Percentiles rank a stretch among this genome's conserved stretches.
Evolutionary conservation across 2,113 vertebrate genomes (phyloP).

Genomic region (Gobio gobio): DNA sequence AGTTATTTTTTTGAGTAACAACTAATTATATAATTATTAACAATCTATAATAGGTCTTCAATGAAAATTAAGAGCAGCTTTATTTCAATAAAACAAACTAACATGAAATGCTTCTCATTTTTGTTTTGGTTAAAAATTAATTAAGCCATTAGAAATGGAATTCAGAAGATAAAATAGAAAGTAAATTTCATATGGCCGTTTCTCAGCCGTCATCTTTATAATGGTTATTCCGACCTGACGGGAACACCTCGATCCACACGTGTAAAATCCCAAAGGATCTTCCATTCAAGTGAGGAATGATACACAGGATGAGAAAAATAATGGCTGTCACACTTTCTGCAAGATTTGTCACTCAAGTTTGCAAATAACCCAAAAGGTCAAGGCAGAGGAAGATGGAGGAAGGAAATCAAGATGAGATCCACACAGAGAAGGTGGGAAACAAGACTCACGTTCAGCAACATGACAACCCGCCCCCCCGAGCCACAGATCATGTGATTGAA

Average conservation of each 20-base stretch:
- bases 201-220: not conserved
- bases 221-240: not conserved
- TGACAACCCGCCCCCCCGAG: not conserved
- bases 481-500: not conserved
- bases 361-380: conserved; percentile 11
- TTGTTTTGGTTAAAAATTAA: too few species aligned
- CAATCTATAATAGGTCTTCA: too few species aligned
- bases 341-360: not conserved
- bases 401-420: not conserved
- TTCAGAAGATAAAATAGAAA: not conserved
- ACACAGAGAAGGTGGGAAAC: too few species aligned
- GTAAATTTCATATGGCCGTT: not conserved
- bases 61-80: not conserved
- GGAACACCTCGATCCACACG: too few species aligned
- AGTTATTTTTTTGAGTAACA: too few species aligned
- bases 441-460: too few species aligned
- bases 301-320: not conserved
- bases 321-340: not conserved
- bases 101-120: not conserved
- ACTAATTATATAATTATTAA: too few species aligned
- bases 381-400: not conserved
- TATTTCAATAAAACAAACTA: not conserved
- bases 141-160: not conserved
- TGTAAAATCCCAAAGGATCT: not conserved
- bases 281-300: not conserved